Conservation (phyloP, 2,888 invertebrate genomes). For the Polyommatus icarus region DNA sequence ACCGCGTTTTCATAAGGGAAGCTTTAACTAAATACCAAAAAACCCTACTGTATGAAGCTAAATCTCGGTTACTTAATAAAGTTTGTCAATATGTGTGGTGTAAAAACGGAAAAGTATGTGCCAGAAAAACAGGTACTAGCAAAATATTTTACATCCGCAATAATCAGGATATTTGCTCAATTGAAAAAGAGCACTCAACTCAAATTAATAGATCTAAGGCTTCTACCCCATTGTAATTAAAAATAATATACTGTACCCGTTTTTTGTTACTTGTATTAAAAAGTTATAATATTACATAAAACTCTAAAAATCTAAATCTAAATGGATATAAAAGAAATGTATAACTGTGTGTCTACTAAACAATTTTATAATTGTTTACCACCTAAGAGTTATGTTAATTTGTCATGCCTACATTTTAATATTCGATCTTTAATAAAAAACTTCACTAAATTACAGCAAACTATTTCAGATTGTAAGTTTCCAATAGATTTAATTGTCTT, state of each 20-base stretch:
- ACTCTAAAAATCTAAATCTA: too few species aligned
- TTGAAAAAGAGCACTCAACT: background rate
- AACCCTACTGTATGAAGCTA: too few species aligned
- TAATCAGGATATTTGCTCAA: background rate
- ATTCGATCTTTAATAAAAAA: conserved; percentile 20
- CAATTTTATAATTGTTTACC: conserved; percentile 5
- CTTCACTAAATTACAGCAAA: background rate
- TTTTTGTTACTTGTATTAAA: too few species aligned
- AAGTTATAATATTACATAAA: too few species aligned
- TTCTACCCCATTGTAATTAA: too few species aligned
- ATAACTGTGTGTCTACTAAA: background rate
- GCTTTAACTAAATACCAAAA: too few species aligned
- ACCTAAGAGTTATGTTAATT: background rate
- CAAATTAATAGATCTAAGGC: too few species aligned
- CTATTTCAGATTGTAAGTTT: background rate
- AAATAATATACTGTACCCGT: too few species aligned
- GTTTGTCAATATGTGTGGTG: conserved; percentile 1
- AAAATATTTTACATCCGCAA: background rate
- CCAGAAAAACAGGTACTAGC: background rate
- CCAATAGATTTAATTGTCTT: conserved; percentile 24
- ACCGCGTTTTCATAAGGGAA: too few species aligned
- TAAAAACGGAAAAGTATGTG: background rate
- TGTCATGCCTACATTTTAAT: conserved; percentile 18
- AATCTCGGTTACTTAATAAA: background rate
- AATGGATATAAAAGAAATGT: background rate